Evolutionary conservation across 2,888 invertebrate species (phyloP).

Genomic region (Margaritifera margaritifera): DNA sequence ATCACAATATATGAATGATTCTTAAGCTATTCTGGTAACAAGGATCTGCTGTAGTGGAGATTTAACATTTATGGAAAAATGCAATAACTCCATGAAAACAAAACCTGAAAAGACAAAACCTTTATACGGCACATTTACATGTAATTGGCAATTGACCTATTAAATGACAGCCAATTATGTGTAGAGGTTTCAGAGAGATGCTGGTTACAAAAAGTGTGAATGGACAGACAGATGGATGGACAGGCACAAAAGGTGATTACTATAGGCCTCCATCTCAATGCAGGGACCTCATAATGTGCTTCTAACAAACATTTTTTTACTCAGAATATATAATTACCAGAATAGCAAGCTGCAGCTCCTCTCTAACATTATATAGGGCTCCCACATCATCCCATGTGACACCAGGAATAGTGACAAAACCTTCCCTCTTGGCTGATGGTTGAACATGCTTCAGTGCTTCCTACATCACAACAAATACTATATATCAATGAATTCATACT

Average conservation of each 20-base stretch:
- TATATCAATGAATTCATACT: background rate
- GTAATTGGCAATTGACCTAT: too few species aligned
- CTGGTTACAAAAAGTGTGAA: too few species aligned
- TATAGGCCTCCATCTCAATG: background rate
- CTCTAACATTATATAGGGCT: slow-evolving; percentile 88
- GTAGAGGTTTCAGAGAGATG: too few species aligned
- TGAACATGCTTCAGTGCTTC: slow-evolving; percentile 87
- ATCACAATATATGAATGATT: too few species aligned
- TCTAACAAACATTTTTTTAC: background rate
- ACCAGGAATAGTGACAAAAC: slow-evolving; percentile 97
- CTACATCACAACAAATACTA: slow-evolving; percentile 50
- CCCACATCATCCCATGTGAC: slow-evolving; percentile 98
- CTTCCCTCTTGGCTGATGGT: slow-evolving; percentile 96
- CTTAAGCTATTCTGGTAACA: too few species aligned
- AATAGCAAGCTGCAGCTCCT: slow-evolving; percentile 92
- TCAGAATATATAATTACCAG: slow-evolving; percentile 76
- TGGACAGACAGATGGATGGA: background rate
- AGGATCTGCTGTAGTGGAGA: too few species aligned
- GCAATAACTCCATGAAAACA: too few species aligned
- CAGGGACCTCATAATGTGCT: background rate
- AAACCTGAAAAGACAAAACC: too few species aligned
- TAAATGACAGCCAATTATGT: too few species aligned
- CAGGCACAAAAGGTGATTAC: background rate
- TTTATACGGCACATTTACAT: too few species aligned
- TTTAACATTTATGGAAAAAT: too few species aligned